Conservation (phyloP, 1,140 invertebrate genomes). For the Metopolophium dirhodum region DNA sequence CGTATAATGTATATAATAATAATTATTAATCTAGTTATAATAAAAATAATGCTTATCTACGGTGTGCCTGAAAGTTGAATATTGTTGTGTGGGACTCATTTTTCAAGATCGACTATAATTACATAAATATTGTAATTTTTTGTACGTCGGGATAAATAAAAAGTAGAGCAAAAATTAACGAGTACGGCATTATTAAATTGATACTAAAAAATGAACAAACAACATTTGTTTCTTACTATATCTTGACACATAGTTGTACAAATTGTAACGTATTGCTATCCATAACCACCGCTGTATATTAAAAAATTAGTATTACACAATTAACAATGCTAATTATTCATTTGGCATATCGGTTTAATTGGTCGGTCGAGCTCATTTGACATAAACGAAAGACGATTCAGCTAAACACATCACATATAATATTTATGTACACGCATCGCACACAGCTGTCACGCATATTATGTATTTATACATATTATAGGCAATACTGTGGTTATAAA, state of each 20-base stretch:
- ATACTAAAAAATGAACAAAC: not conserved
- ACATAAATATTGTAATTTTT: not conserved
- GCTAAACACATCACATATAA: not conserved
- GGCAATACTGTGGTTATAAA: not conserved
- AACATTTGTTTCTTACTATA: not conserved
- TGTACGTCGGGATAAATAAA: not conserved
- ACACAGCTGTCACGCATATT: not conserved
- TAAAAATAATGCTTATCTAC: not conserved
- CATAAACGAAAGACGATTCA: not conserved
- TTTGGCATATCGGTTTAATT: not conserved
- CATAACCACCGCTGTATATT: not conserved
- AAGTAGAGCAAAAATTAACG: not conserved
- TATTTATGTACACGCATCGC: not conserved
- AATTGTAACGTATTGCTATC: not conserved
- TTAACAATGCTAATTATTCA: not conserved
- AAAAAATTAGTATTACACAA: not conserved
- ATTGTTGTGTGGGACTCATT: not conserved
- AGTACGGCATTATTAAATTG: not conserved
- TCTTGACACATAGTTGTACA: not conserved
- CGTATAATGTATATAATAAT: too few species aligned
- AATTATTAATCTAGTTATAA: not conserved
- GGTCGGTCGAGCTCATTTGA: not conserved
- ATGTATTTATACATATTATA: not conserved
- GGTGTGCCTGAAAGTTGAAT: not conserved
- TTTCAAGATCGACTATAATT: not conserved